Percentiles rank a stretch among this genome's conserved stretches.
Conservation (phyloP, 1,140 invertebrate genomes). For the Nymphalis io region DNA sequence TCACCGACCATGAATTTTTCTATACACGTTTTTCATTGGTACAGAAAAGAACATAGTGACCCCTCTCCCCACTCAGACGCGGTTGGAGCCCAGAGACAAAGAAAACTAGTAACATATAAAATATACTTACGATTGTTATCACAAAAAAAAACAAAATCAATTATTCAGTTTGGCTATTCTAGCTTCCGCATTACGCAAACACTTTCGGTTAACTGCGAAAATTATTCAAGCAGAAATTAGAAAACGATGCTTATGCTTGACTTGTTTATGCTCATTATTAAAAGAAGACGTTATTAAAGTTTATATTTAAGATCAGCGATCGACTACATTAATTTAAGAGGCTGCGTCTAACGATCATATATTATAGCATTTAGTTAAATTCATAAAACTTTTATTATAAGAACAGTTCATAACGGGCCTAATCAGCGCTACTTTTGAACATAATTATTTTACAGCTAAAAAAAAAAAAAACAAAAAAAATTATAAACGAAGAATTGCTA, state of each 20-base stretch:
- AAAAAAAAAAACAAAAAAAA: background rate
- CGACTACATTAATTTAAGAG: too few species aligned
- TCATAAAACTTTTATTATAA: too few species aligned
- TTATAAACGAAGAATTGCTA: slow-evolving; percentile 48
- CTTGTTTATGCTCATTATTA: slow-evolving; percentile 8
- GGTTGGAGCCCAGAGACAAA: too few species aligned
- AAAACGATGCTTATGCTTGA: slow-evolving; percentile 14
- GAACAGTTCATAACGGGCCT: too few species aligned
- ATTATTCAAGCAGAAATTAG: slow-evolving; percentile 20
- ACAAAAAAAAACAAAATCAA: background rate
- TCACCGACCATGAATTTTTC: too few species aligned
- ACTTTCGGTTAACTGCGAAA: slow-evolving; percentile 15
- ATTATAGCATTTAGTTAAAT: too few species aligned
- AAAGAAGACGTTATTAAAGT: slow-evolving; percentile 4
- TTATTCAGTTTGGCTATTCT: slow-evolving; percentile 6
- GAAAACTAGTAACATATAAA: too few species aligned
- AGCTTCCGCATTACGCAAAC: slow-evolving; percentile 55
- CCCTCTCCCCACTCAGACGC: too few species aligned
- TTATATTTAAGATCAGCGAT: background rate
- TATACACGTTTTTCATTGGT: too few species aligned
- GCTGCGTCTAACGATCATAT: too few species aligned
- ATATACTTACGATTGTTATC: background rate
- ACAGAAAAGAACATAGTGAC: too few species aligned
- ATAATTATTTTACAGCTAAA: background rate
- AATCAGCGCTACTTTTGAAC: background rate